These are phyloP conservation scores for Podocnemis expansa DNA, from an alignment of 2,113 vertebrate genomes.

Conservation along the genomic window DNA sequence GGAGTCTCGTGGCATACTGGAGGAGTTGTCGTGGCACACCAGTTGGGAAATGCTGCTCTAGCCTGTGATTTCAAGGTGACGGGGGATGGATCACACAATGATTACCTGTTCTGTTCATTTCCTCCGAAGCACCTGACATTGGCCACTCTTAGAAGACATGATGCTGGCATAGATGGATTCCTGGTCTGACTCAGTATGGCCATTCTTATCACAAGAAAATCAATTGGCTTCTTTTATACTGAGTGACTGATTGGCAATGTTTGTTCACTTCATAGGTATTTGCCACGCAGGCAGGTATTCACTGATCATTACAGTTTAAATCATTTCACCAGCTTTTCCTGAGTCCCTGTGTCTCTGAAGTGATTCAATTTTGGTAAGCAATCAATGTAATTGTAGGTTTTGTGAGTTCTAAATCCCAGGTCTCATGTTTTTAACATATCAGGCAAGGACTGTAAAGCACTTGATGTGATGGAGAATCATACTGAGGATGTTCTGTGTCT, in stretches of 20 bases:
- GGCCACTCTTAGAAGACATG: no score
- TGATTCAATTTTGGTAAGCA: neutral
- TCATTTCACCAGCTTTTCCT: neutral
- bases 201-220: neutral
- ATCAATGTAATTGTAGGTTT: neutral
- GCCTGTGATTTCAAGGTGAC: no score
- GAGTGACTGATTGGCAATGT: neutral
- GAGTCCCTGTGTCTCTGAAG: neutral
- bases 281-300: neutral
- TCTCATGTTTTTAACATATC: neutral
- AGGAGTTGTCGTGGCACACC: no score
- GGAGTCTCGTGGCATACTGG: no score
- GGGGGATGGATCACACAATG: no score
- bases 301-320: rapidly evolving
- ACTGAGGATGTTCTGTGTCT: neutral
- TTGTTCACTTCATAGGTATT: neutral
- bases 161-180: no score
- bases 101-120: no score
- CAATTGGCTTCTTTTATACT: neutral
- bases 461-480: slow-evolving; percentile 20
- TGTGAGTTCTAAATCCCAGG: neutral
- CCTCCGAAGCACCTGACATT: no score
- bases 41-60: no score
- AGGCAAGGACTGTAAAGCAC: neutral
- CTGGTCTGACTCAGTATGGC: no score